Base-by-base conservation (phyloP, 2,888 invertebrate species). In the Rhamphomyia laevipes region DNA sequence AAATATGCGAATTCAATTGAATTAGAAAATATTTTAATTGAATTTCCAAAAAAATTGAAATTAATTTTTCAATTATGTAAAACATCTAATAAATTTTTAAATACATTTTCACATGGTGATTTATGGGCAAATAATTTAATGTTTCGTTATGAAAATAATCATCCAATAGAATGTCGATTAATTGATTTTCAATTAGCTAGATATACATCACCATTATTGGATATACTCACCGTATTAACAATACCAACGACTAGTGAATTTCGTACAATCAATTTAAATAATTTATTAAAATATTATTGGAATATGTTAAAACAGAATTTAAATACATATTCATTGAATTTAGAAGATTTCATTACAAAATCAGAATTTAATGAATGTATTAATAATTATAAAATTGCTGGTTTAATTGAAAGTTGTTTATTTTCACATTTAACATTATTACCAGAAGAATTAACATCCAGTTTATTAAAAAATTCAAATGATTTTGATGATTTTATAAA, bases 111-210 rank as follows among this genome's bases (percentile, higher is more conserved):
- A 12, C 74, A 74, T 51, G 73, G 68, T 4, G 74, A 74, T 58
- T 57, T 73, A 16, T 74, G 74, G 74, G 62, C 69, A 0, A 73
- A 72, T 48, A 74, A 74, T 54, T 51, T 73, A 0, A 63, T 74
- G 61, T 70, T 72, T 35, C 62, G 62, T 17, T 67, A 69, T 38
- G 61, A 62, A 3, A 66, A 64, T 12, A 58, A 67, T 1, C 61
- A 60, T 31, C 76, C 78, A 2, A 68, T 77, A 3, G 74, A 77
- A 27, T 81, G 82, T 55, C 61, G 79, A 31, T 61, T 86, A 11
- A 77, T 86, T 3, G 86, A 86, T 63, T 86, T 79, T 59, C 85
- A 85, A 65, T 71, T 82, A 45, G 68, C 76, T 0, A 73, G 80
- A 23, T 84, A 80, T 59, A 77, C 77, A 15, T 82, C 84, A 0